Evolutionary conservation across 2,888 invertebrate species (phyloP).

Genomic region (Drosophila subsilvestris): DNA sequence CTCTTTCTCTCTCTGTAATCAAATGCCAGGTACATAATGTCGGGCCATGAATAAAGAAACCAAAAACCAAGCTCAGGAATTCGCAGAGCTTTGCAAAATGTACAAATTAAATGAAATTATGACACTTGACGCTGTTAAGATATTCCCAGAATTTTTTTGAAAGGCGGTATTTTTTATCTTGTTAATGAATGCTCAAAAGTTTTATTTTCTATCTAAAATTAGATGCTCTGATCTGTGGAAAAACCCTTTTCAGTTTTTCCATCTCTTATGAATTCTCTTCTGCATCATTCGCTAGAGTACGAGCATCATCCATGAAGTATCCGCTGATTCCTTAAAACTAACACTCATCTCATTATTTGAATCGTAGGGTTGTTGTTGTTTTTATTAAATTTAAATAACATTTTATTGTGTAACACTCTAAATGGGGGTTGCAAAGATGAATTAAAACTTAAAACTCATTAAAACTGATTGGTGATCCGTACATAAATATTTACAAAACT

Average conservation of each 20-base stretch:
- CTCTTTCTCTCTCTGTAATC: not conserved
- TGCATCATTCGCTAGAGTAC: too few species aligned
- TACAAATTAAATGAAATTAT: not conserved
- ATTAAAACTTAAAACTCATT: not conserved
- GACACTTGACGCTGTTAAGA: not conserved
- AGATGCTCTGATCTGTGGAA: too few species aligned
- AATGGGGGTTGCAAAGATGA: not conserved
- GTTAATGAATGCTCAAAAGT: slow-evolving; percentile 2
- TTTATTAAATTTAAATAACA: not conserved
- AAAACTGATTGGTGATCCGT: not conserved
- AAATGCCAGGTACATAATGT: not conserved
- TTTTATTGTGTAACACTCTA: not conserved
- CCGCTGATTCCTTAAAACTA: not conserved
- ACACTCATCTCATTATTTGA: too few species aligned
- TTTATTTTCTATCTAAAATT: too few species aligned
- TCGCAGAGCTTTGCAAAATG: slow-evolving; percentile 27
- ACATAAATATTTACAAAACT: not conserved
- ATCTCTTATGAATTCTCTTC: too few species aligned
- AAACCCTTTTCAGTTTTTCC: too few species aligned
- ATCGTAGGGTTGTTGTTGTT: not conserved
- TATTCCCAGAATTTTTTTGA: slow-evolving; percentile 32
- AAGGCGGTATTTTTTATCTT: not conserved
- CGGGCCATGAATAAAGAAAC: slow-evolving; percentile 19
- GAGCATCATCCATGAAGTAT: too few species aligned
- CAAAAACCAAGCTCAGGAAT: slow-evolving; percentile 32